phyloP scores from a whole-genome alignment of 2,113 vertebrate genomes.

The Corythornis madagascariensis region DNA sequence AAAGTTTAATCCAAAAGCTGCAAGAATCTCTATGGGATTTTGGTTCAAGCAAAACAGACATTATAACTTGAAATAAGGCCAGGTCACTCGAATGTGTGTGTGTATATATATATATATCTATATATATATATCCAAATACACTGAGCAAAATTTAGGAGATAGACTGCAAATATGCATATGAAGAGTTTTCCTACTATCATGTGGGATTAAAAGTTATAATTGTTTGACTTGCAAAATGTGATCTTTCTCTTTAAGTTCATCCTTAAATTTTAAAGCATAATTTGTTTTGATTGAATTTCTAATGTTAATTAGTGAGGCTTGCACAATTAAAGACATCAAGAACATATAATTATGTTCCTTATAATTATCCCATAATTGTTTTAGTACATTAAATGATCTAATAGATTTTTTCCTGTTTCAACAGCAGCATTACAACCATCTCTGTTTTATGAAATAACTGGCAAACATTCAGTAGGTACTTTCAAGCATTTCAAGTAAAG shows the following conservation, averaged over 20 bases:
- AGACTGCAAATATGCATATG: neutral
- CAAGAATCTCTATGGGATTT: neutral
- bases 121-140: neutral
- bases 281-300: constrained; percentile 71
- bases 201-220: constrained; percentile 17
- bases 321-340: constrained; percentile 68
- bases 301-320: constrained; percentile 70
- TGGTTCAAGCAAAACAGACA: neutral
- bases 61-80: neutral
- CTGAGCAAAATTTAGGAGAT: neutral
- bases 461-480: constrained; percentile 60
- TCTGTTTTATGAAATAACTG: constrained; percentile 65
- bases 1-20: neutral
- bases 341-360: constrained; percentile 74
- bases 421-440: constrained; percentile 38
- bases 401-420: constrained; percentile 67
- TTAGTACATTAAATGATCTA: constrained; percentile 71
- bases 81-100: neutral
- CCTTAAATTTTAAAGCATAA: constrained; percentile 68
- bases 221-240: constrained; percentile 40
- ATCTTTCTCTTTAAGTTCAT: constrained; percentile 63
- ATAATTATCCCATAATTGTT: constrained; percentile 73
- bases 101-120: no score
- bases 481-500: constrained; percentile 60
- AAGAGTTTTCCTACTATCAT: neutral